Conservation (phyloP, 2,888 invertebrate genomes). For the Rhopalosiphum nymphaeae region DNA sequence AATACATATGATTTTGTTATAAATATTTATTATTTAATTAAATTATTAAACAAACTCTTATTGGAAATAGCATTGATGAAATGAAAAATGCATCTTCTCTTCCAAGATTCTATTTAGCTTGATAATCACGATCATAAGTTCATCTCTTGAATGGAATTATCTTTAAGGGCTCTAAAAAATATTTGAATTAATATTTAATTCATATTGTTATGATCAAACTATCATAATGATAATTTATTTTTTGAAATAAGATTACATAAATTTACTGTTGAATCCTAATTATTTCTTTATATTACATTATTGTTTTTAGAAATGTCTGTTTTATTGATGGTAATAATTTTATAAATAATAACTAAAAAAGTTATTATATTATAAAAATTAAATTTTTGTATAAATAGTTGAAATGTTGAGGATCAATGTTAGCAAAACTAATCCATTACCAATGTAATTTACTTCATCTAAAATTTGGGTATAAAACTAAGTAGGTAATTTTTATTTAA, state of each 20-base stretch:
- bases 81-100: slow-evolving; percentile 71
- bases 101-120: slow-evolving; percentile 71
- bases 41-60: slow-evolving; percentile 67
- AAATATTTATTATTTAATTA: background rate
- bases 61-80: slow-evolving; percentile 70
- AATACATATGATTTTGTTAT: background rate
- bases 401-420: background rate
- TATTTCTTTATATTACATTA: no score
- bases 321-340: background rate
- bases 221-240: no score
- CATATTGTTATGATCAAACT: background rate
- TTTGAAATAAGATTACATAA: background rate
- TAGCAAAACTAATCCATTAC: background rate
- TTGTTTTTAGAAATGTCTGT: background rate
- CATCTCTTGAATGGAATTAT: slow-evolving; percentile 70
- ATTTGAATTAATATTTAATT: background rate
- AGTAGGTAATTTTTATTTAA: background rate
- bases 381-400: background rate
- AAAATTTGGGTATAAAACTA: background rate
- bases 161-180: slow-evolving; percentile 65
- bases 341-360: background rate
- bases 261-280: no score
- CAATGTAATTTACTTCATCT: background rate
- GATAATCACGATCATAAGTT: slow-evolving; percentile 71
- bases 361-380: background rate